phyloP scores from a whole-genome alignment of 2,797 vertebrate genomes.

The Rhynchonycteris naso region DNA sequence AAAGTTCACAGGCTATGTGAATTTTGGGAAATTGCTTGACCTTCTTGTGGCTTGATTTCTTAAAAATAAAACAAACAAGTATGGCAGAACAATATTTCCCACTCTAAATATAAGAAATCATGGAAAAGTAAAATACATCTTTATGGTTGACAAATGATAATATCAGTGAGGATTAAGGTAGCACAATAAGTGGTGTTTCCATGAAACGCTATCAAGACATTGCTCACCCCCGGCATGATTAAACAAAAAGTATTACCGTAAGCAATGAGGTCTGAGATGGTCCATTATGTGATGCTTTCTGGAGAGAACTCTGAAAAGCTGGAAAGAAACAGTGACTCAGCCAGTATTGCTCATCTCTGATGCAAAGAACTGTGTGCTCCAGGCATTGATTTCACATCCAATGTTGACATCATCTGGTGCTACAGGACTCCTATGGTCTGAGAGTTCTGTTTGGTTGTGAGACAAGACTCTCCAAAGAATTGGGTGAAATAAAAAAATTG shows the following conservation, averaged over 20 bases:
- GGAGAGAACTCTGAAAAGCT: constrained; percentile 16
- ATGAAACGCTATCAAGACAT: neutral
- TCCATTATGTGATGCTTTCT: constrained; percentile 52
- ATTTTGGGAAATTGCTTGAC: constrained; percentile 44
- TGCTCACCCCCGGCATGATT: neutral
- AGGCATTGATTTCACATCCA: neutral
- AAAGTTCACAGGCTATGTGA: neutral
- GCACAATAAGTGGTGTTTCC: neutral
- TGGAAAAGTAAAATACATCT: neutral
- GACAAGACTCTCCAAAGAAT: neutral
- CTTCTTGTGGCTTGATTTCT: constrained; percentile 6
- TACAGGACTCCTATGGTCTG: neutral
- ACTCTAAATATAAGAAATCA: neutral
- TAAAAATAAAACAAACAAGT: neutral
- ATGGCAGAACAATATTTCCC: neutral
- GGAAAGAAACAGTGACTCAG: constrained; percentile 70
- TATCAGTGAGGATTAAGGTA: neutral
- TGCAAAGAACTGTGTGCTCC: neutral
- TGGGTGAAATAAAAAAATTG: neutral
- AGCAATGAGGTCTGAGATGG: neutral
- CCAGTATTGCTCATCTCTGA: constrained; percentile 58
- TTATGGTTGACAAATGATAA: neutral
- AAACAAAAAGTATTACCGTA: constrained; percentile 34
- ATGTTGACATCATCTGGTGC: neutral
- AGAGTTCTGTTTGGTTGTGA: neutral